These are phyloP conservation scores for Hormiphora californensis DNA, from an alignment of 37 sponge, comb jelly and placozoan genomes.

Conservation along the genomic window DNA sequence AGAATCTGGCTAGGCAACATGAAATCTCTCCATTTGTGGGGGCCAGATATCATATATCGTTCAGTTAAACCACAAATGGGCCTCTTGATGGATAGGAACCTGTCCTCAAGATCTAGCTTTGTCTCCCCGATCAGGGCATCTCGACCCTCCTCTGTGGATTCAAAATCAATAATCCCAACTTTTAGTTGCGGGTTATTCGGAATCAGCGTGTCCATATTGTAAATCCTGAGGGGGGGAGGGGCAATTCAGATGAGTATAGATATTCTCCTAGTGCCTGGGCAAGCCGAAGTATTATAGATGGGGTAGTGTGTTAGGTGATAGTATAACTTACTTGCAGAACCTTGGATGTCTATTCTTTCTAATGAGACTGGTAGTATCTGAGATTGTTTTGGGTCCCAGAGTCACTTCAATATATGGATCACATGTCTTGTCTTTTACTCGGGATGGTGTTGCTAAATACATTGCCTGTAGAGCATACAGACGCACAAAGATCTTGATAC, in stretches of 20 bases:
- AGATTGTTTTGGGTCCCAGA: not conserved
- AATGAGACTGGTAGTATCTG: not conserved
- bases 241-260: too few species aligned
- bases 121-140: conserved; percentile 36
- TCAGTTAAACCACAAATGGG: conserved; percentile 17
- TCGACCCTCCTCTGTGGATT: not conserved
- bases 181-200: not conserved
- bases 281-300: too few species aligned
- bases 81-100: conserved; percentile 6
- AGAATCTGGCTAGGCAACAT: conserved; percentile 22
- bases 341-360: not conserved
- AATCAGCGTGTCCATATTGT: not conserved
- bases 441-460: not conserved
- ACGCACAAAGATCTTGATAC: not conserved
- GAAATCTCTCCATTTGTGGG: conserved; percentile 10
- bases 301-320: too few species aligned
- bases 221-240: not conserved
- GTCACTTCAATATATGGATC: not conserved
- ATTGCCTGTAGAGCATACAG: conserved; percentile 18
- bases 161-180: not conserved
- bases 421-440: not conserved
- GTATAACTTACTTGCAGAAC: conserved; percentile 12
- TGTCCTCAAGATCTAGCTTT: conserved; percentile 11
- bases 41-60: conserved; percentile 20
- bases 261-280: too few species aligned